These are phyloP conservation scores for Autographa gamma DNA, from an alignment of 2,888 invertebrate genomes.

Conservation along the genomic window DNA sequence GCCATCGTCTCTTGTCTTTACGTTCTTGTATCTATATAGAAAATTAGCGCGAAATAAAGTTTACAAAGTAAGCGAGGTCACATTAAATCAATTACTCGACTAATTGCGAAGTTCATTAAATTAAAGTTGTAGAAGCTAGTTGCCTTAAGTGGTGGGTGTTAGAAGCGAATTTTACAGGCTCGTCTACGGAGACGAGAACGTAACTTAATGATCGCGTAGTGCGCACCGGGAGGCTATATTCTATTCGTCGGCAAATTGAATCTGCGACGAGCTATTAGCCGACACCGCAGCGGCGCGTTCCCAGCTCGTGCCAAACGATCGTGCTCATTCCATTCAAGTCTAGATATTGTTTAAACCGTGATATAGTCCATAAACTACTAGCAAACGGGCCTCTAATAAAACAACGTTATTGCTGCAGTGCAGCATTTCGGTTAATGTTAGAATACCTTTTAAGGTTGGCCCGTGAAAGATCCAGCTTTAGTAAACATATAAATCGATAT, in stretches of 20 bases:
- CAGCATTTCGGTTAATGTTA: slow-evolving; percentile 18
- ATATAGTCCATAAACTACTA: slow-evolving; percentile 70
- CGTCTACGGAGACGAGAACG: slow-evolving; percentile 73
- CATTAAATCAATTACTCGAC: slow-evolving; percentile 58
- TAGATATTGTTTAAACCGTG: slow-evolving; percentile 75
- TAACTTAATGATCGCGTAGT: slow-evolving; percentile 85
- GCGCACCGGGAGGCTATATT: slow-evolving; percentile 82
- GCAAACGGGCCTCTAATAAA: slow-evolving; percentile 66
- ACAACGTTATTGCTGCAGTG: slow-evolving; percentile 65
- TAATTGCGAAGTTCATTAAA: slow-evolving; percentile 63
- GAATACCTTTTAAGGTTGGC: neutral
- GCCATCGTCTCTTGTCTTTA: neutral
- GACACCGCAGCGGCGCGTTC: slow-evolving; percentile 79
- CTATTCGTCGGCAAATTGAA: slow-evolving; percentile 86
- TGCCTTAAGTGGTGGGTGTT: slow-evolving; percentile 69
- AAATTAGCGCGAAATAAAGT: slow-evolving; percentile 29
- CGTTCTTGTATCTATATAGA: slow-evolving; percentile 4
- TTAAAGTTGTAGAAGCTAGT: slow-evolving; percentile 64
- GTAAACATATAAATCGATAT: neutral
- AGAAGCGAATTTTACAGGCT: slow-evolving; percentile 73
- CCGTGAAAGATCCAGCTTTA: neutral
- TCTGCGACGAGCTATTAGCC: slow-evolving; percentile 87
- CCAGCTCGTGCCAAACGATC: slow-evolving; percentile 79
- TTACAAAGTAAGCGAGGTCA: slow-evolving; percentile 49
- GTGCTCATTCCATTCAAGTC: slow-evolving; percentile 73